Base-by-base conservation (phyloP, 2,888 invertebrate species). In the Philopedon plagiatum region DNA sequence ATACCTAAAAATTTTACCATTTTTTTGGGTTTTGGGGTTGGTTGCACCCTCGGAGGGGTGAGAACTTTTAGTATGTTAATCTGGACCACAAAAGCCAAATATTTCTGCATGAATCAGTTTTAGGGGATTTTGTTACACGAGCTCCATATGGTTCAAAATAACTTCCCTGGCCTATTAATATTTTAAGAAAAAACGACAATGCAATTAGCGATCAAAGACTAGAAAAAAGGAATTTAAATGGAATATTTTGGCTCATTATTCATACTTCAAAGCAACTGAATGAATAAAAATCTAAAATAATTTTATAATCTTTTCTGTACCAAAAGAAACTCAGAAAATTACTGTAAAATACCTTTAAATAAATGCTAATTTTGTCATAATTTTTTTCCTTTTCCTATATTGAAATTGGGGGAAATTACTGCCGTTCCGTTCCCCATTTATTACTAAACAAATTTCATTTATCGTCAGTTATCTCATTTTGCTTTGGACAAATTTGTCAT, bases 401-500 rank as follows among this genome's bases (percentile, higher is more conserved):
- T 39, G 46, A n/a, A 46, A 21, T 46, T 46, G 19, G 23, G 46
- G 46, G 11, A 46, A 46, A 46, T 46, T 46, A 46, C 46, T n/a
- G 46, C 21, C 46, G 23, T 51, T 56, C 15, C 21, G 13, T 51
- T 18, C 19, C 65, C 26, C 54, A 21, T 65, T 44, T 44, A 37
- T 49, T 49, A 60, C 58, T 34, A 58, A 67, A 58, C 49, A 58
- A 60, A 57, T 58, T 60, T 23, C 34, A 15, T 34, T 29, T 58
- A 58, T 58, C 66, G 34, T 58, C 58, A 32, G 58, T 46, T 44
- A 67, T 58, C 66, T 49, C 34, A 46, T 60, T 49, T 49, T 44
- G 34, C 21, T 41, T 46, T 58, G 32, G 4, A 37, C 34, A 58
- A 68, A 68, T 68, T 68, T 68, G 68, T 62, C 69, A 62, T 62